A percentile compares a stretch with the other conserved stretches of the same genome.
Conservation (phyloP, 1,140 invertebrate species). For the Hylaeus volcanicus region DNA sequence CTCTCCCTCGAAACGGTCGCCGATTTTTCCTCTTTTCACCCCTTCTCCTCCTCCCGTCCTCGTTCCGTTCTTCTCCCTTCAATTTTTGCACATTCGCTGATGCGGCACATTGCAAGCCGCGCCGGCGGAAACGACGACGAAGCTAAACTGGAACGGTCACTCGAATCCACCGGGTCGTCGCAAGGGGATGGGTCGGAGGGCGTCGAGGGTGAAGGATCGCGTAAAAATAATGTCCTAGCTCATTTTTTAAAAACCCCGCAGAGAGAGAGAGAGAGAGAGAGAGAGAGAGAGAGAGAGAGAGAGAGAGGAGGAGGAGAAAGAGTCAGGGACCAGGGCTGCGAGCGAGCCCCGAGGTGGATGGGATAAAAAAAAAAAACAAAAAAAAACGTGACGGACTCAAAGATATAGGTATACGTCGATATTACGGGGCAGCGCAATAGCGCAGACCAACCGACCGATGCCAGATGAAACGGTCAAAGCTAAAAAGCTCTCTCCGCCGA, state of each 20-base stretch:
- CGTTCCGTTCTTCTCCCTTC: constrained; percentile 45
- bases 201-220: constrained; percentile 45
- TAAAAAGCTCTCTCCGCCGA: constrained; percentile 71
- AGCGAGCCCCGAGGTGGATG: constrained; percentile 12
- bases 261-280: constrained; percentile 41
- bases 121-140: constrained; percentile 62
- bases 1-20: constrained; percentile 24
- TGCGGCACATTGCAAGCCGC: constrained; percentile 69
- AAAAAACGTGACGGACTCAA: constrained; percentile 71
- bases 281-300: no score
- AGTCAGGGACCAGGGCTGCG: constrained; percentile 11
- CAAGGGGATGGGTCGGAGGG: constrained; percentile 3
- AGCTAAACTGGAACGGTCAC: constrained; percentile 52
- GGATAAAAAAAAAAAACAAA: constrained; percentile 35
- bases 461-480: constrained; percentile 76
- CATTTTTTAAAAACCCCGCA: constrained; percentile 73
- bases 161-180: constrained; percentile 35
- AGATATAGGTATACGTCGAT: constrained; percentile 61
- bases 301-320: no score
- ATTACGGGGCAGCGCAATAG: constrained; percentile 64
- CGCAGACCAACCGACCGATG: constrained; percentile 35
- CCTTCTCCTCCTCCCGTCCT: neutral
- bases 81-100: constrained; percentile 75
- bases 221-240: constrained; percentile 76
- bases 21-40: constrained; percentile 35